phyloP scores from a whole-genome alignment of 2,113 vertebrate species.

The Dasypus novemcinctus region DNA sequence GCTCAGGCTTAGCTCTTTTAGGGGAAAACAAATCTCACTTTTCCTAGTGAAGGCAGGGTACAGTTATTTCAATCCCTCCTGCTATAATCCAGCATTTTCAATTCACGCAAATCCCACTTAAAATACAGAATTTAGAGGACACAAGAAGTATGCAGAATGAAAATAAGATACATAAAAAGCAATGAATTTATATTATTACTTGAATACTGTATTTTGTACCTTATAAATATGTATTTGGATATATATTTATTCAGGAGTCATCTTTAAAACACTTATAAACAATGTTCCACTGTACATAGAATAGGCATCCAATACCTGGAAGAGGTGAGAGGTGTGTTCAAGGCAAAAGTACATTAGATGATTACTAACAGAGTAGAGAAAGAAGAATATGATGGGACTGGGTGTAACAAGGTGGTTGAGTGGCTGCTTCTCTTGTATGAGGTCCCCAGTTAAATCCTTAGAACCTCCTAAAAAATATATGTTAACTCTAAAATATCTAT shows the following conservation, averaged over 20 bases:
- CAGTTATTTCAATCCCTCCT: not conserved
- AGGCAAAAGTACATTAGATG: not conserved
- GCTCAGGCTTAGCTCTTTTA: not conserved
- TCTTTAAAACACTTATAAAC: constrained; percentile 41
- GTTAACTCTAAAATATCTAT: not conserved
- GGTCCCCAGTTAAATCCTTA: fast-evolving
- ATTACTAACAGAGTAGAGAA: not conserved
- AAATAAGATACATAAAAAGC: constrained; percentile 24
- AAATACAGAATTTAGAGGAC: constrained; percentile 25
- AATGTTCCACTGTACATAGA: not conserved
- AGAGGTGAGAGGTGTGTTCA: not conserved
- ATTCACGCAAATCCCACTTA: constrained; percentile 20
- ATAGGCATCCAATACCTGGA: not conserved
- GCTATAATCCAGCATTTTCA: constrained; percentile 23
- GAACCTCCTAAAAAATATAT: not conserved
- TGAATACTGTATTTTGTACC: constrained; percentile 35
- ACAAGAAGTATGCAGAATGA: not conserved
- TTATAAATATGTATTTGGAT: constrained; percentile 25
- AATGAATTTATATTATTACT: constrained; percentile 45
- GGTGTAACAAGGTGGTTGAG: too few species aligned
- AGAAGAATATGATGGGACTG: not conserved
- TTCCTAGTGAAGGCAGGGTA: not conserved
- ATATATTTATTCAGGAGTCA: constrained; percentile 21
- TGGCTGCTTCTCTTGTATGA: too few species aligned
- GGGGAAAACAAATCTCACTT: not conserved